Evolutionary conservation across 2,888 invertebrate species (phyloP).

Genomic region (Protula sp.): DNA sequence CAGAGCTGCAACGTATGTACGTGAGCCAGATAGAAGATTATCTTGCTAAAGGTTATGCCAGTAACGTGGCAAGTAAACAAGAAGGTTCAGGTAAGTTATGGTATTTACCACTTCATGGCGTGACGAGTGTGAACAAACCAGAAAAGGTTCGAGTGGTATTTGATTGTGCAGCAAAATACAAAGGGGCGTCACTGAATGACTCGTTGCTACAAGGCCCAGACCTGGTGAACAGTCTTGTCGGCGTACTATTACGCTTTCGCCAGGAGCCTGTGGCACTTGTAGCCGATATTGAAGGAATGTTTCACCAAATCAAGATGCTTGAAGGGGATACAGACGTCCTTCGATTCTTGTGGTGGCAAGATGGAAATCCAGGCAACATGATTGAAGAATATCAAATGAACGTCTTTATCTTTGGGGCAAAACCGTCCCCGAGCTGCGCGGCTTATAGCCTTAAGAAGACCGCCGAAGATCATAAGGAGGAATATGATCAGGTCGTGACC

Average conservation of each 20-base stretch:
- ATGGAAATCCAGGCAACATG: not conserved
- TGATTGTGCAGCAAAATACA: slow-evolving; percentile 3
- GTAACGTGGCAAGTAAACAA: not conserved
- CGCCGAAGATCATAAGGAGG: not conserved
- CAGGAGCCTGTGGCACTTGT: slow-evolving; percentile 6
- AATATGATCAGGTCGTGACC: no score
- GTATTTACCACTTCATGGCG: slow-evolving; percentile 17
- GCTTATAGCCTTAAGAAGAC: slow-evolving; percentile 1
- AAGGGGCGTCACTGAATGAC: slow-evolving; percentile 10
- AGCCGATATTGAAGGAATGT: slow-evolving; percentile 15
- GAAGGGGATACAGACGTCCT: slow-evolving; percentile 7
- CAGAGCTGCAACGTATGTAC: not conserved
- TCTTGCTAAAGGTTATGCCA: not conserved
- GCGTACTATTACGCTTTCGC: slow-evolving; percentile 12
- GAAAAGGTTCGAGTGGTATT: slow-evolving; percentile 4
- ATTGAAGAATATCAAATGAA: slow-evolving; percentile 5
- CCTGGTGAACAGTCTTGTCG: slow-evolving; percentile 10
- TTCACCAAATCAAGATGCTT: slow-evolving; percentile 8
- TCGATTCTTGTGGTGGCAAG: slow-evolving; percentile 14
- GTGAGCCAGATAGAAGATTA: not conserved
- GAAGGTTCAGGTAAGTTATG: not conserved
- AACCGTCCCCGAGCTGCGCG: slow-evolving; percentile 6
- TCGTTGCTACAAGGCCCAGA: slow-evolving; percentile 15
- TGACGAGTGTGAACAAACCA: slow-evolving; percentile 14
- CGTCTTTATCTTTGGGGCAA: slow-evolving; percentile 14